Percentiles rank a stretch among this genome's conserved stretches.
Evolutionary conservation across 2,113 vertebrate species (phyloP).

Genomic region (Ariopsis seemanni): DNA sequence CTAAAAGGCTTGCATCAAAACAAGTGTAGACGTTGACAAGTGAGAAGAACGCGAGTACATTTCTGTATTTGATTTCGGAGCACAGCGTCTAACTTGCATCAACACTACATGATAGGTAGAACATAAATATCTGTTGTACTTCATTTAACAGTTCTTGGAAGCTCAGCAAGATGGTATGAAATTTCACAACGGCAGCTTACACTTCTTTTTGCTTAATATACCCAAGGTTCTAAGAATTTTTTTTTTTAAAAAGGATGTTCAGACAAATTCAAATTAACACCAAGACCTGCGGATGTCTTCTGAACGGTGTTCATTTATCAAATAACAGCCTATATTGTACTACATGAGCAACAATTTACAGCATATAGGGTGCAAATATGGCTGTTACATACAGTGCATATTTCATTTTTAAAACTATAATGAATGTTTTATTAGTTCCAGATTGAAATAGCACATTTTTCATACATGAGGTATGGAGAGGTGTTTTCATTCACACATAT

Average conservation of each 20-base stretch:
- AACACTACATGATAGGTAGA: not conserved
- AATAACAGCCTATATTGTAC: not conserved
- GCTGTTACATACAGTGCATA: not conserved
- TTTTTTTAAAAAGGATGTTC: not conserved
- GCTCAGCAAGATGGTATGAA: not conserved
- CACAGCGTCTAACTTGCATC: not conserved
- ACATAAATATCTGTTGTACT: not conserved
- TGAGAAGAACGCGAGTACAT: not conserved
- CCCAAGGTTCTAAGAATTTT: not conserved
- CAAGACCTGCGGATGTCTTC: not conserved
- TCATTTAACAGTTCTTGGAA: not conserved
- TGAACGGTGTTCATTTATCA: not conserved
- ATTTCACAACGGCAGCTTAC: not conserved
- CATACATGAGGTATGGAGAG: not conserved
- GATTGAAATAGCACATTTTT: not conserved
- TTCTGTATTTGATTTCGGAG: not conserved
- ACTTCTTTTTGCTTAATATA: not conserved
- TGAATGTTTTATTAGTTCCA: slow-evolving; percentile 6
- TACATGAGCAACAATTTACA: slow-evolving; percentile 1
- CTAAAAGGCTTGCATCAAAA: not conserved
- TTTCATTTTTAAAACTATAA: not conserved
- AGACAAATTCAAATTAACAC: not conserved
- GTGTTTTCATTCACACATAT: not conserved
- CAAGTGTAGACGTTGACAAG: not conserved
- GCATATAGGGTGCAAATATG: not conserved